A percentile compares a stretch with the other conserved stretches of the same genome.
These are phyloP conservation scores for Mormyrops attenuatus DNA, from an alignment of 2,797 vertebrate genomes.

Conservation along the genomic window DNA sequence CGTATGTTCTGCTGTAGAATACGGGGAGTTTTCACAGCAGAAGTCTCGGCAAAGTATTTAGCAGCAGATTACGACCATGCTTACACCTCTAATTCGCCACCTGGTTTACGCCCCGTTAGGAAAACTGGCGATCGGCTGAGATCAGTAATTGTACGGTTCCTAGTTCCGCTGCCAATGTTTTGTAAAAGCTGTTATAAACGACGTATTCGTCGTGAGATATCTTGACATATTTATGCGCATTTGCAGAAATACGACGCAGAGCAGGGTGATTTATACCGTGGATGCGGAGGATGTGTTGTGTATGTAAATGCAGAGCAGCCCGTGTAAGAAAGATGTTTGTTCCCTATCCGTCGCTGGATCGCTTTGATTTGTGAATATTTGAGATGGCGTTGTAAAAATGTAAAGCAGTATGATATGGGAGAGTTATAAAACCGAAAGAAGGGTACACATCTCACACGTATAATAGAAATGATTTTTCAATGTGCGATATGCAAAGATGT, in stretches of 20 bases:
- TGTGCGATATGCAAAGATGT: neutral
- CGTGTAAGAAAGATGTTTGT: neutral
- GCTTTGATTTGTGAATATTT: neutral
- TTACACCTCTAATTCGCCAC: constrained; percentile 37
- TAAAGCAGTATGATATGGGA: neutral
- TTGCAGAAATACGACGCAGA: neutral
- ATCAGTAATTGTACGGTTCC: constrained; percentile 25
- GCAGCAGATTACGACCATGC: constrained; percentile 43
- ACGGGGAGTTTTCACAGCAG: neutral
- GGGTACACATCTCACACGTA: neutral
- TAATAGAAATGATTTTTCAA: neutral
- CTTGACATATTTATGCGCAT: constrained; percentile 27
- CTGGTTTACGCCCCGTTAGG: constrained; percentile 46
- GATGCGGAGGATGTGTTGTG: neutral
- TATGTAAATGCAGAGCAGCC: neutral
- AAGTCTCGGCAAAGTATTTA: constrained; percentile 19
- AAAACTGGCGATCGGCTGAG: constrained; percentile 35
- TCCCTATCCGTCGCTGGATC: neutral
- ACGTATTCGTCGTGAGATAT: constrained; percentile 28
- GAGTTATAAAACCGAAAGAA: neutral
- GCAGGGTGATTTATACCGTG: constrained; percentile 31
- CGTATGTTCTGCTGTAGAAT: constrained; percentile 19
- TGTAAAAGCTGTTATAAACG: constrained; percentile 30
- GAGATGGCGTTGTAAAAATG: neutral
- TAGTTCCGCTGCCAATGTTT: constrained; percentile 11